Conservation (phyloP, 2,113 vertebrate species). For the Corythornis madagascariensis region DNA sequence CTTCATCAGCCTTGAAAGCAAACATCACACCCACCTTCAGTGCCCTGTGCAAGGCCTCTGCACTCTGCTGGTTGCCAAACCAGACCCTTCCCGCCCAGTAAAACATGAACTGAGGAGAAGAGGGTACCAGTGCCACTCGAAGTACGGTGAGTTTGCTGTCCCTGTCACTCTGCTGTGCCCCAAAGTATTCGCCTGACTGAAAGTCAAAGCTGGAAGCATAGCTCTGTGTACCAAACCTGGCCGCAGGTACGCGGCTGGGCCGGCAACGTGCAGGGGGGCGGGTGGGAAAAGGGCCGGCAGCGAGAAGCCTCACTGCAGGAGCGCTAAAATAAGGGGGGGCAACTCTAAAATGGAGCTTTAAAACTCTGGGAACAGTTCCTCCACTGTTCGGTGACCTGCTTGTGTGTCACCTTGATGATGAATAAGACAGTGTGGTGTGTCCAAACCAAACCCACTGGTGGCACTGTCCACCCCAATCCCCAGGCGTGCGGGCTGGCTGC, state of each 20-base stretch:
- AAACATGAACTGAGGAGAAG: background rate
- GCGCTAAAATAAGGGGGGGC: background rate
- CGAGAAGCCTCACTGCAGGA: rapidly evolving
- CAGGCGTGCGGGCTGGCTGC: background rate
- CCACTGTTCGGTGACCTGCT: background rate
- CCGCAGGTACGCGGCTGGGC: rapidly evolving
- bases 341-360: background rate
- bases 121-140: background rate
- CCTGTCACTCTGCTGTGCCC: background rate
- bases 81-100: background rate
- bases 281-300: background rate
- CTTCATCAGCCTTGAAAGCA: background rate
- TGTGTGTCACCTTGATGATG: background rate
- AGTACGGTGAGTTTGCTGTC: background rate
- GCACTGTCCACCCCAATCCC: background rate
- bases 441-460: rapidly evolving
- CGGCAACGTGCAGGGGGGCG: rapidly evolving
- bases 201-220: rapidly evolving
- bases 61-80: background rate
- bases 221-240: no score
- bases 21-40: background rate
- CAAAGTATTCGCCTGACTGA: rapidly evolving
- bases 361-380: background rate
- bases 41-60: rapidly evolving
- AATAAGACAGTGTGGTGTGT: rapidly evolving